Evolutionary conservation across 2,113 vertebrate genomes (phyloP).

Genomic region (Hippocampus comes): DNA sequence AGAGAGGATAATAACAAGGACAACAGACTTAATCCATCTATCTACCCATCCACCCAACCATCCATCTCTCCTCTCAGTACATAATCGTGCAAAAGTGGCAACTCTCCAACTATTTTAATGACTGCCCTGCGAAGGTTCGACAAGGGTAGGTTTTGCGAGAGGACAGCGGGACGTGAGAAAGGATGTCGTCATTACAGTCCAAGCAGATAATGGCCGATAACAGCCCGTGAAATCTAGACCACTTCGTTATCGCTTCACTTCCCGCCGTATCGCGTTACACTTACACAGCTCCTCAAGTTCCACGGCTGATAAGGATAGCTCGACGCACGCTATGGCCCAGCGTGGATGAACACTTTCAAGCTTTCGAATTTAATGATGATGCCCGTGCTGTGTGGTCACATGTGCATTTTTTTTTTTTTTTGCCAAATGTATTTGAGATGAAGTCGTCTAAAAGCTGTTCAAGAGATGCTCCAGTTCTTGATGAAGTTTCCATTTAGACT

Average conservation of each 20-base stretch:
- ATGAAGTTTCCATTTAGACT: neutral
- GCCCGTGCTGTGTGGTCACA: neutral
- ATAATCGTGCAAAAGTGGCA: neutral
- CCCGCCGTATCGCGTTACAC: slow-evolving; percentile 62
- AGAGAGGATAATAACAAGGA: too few relatives aligned
- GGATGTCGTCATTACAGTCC: slow-evolving; percentile 49
- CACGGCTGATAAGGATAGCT: slow-evolving; percentile 28
- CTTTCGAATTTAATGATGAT: neutral
- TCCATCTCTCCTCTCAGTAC: too few relatives aligned
- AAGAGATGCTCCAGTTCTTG: neutral
- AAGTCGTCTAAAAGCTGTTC: neutral
- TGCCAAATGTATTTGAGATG: neutral
- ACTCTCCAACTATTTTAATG: neutral
- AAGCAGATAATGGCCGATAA: slow-evolving; percentile 48
- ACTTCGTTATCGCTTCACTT: slow-evolving; percentile 51
- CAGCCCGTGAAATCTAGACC: slow-evolving; percentile 60
- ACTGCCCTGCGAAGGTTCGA: slow-evolving; percentile 20
- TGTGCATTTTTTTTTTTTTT: neutral
- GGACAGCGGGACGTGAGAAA: slow-evolving; percentile 26
- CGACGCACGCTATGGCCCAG: neutral
- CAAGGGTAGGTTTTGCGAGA: neutral
- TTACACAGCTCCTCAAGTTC: slow-evolving; percentile 62
- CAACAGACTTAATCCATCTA: too few relatives aligned
- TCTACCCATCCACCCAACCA: too few relatives aligned
- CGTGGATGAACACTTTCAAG: neutral